phyloP scores from a whole-genome alignment of 1,140 invertebrate genomes.

The Trachelipus rathkii region DNA sequence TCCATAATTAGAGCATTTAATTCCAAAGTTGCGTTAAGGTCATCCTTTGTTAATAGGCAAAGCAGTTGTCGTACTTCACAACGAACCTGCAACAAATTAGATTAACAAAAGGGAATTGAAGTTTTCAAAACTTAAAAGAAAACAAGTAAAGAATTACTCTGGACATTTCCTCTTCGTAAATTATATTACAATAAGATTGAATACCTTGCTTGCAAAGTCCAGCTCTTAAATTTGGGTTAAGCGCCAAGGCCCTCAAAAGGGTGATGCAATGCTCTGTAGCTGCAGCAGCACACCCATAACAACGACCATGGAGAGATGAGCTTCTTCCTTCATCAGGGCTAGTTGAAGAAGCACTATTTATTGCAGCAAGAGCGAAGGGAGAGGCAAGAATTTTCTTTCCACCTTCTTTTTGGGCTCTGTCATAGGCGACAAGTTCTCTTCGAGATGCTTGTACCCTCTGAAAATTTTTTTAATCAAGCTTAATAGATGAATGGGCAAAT shows the following conservation, averaged over 20 bases:
- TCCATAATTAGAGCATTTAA: conserved; percentile 76
- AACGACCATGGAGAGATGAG: conserved; percentile 56
- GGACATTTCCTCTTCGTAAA: conserved; percentile 67
- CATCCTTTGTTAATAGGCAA: conserved; percentile 85
- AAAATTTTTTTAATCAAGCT: not conserved
- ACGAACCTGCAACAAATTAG: conserved; percentile 61
- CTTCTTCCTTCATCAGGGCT: conserved; percentile 52
- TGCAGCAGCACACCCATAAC: conserved; percentile 78
- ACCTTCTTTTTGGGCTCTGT: conserved; percentile 61
- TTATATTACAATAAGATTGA: conserved; percentile 86
- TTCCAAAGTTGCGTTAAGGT: conserved; percentile 77
- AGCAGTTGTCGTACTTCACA: conserved; percentile 81
- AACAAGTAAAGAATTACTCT: conserved; percentile 27
- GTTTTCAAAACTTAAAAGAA: not conserved
- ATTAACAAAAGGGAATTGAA: not conserved
- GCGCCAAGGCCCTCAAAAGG: conserved; percentile 82
- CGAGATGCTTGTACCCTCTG: conserved; percentile 82
- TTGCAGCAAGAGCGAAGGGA: conserved; percentile 27
- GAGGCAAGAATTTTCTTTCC: conserved; percentile 55
- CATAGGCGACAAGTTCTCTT: conserved; percentile 86
- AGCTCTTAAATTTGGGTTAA: conserved; percentile 69
- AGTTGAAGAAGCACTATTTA: conserved; percentile 49
- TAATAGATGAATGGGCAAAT: no score
- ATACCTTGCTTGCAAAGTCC: conserved; percentile 81
- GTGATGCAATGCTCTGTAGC: conserved; percentile 92